Conservation (phyloP, 1,140 invertebrate genomes). For the Cydia amplana region DNA sequence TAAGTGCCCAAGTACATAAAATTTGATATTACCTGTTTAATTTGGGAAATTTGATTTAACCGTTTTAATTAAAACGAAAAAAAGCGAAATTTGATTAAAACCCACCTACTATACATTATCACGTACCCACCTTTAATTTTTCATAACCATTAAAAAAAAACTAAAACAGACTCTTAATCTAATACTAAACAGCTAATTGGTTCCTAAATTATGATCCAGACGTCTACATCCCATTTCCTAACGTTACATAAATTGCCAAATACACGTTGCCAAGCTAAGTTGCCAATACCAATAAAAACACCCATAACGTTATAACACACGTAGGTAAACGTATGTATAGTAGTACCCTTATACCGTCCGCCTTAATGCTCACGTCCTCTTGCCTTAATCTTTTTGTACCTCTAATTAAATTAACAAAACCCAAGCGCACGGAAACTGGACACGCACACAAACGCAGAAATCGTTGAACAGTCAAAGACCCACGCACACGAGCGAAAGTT, state of each 20-base stretch:
- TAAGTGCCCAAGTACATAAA: too few relatives aligned
- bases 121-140: too few relatives aligned
- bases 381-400: conserved; percentile 78
- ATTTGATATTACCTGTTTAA: too few relatives aligned
- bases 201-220: not conserved
- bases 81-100: too few relatives aligned
- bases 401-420: conserved; percentile 80
- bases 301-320: conserved; percentile 23
- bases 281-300: conserved; percentile 23
- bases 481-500: conserved; percentile 47
- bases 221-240: not conserved
- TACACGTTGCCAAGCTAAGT: not conserved
- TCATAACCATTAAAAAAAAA: not conserved
- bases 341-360: conserved; percentile 40
- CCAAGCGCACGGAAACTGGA: conserved; percentile 75
- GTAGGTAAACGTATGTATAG: conserved; percentile 37
- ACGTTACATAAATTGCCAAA: not conserved
- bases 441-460: conserved; percentile 59
- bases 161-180: not conserved
- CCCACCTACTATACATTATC: too few relatives aligned
- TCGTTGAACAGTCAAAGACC: conserved; percentile 46
- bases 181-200: not conserved
- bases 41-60: too few relatives aligned
- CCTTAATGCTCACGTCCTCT: conserved; percentile 68
- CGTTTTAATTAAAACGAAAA: too few relatives aligned